Conservation (phyloP, 2,113 vertebrate species). For the Podarcis cretensis region DNA sequence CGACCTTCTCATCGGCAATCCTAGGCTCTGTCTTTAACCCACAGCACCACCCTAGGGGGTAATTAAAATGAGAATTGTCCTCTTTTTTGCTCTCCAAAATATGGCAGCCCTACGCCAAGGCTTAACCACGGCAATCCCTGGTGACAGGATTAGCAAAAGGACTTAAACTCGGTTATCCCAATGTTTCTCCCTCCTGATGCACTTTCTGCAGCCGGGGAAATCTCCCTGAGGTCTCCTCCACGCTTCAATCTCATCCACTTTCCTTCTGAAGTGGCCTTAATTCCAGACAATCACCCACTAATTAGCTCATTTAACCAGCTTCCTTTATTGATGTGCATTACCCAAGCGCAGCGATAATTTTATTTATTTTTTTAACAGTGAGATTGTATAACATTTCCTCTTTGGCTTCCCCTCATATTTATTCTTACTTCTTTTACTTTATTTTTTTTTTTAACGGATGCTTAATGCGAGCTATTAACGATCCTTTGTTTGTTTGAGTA, state of each 20-base stretch:
- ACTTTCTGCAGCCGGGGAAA: neutral
- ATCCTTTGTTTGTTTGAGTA: neutral
- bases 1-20: too few relatives aligned
- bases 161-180: too few relatives aligned
- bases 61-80: too few relatives aligned
- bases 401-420: neutral
- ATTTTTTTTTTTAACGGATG: neutral
- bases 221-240: neutral
- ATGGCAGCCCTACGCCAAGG: too few relatives aligned
- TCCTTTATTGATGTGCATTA: neutral
- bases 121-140: too few relatives aligned
- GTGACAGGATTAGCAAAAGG: too few relatives aligned
- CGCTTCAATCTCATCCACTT: neutral
- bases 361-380: neutral
- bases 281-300: neutral
- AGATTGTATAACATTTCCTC: neutral
- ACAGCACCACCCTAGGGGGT: too few relatives aligned
- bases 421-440: too few relatives aligned
- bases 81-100: too few relatives aligned
- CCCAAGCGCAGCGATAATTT: neutral
- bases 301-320: neutral
- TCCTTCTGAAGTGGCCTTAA: neutral
- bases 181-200: neutral
- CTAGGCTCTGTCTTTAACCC: too few relatives aligned
- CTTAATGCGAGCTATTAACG: neutral